These are phyloP conservation scores for Lutraria rhynchaena DNA, from an alignment of 1,140 invertebrate genomes.

Conservation along the genomic window DNA sequence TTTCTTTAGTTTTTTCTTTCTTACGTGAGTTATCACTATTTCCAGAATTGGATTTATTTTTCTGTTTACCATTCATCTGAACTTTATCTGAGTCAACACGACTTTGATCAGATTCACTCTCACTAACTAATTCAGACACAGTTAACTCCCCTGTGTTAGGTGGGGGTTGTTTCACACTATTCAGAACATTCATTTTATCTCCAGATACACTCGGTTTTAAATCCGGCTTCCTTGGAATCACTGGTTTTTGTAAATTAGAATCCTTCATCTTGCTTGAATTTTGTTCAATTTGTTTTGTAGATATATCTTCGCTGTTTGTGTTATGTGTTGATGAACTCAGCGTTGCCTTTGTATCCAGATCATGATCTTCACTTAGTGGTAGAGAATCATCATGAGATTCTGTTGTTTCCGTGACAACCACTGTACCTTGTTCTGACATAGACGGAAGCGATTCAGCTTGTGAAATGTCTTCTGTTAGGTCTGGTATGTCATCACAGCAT, in stretches of 20 bases:
- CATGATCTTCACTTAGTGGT: constrained; percentile 41
- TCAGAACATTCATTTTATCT: constrained; percentile 32
- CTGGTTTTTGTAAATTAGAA: constrained; percentile 55
- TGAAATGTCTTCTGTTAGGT: constrained; percentile 53
- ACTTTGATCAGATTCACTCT: constrained; percentile 51
- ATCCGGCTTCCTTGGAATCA: constrained; percentile 64
- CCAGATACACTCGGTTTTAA: constrained; percentile 17
- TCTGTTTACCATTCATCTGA: constrained; percentile 14
- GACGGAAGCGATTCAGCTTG: constrained; percentile 51
- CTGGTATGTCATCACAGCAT: constrained; percentile 53
- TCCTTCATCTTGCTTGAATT: background rate
- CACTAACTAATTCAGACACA: constrained; percentile 51
- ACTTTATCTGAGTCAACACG: constrained; percentile 38
- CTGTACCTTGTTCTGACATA: constrained; percentile 27
- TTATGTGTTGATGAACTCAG: background rate
- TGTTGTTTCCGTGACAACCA: constrained; percentile 23
- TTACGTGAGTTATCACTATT: background rate
- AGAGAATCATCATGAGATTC: constrained; percentile 48
- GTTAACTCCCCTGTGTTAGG: constrained; percentile 15
- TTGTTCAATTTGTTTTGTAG: constrained; percentile 17
- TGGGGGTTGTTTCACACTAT: background rate
- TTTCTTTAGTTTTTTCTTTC: constrained; percentile 44
- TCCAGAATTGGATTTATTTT: constrained; percentile 5
- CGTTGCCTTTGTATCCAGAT: constrained; percentile 23
- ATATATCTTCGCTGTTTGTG: background rate